Percentiles rank a stretch among this genome's conserved stretches.
Conservation (phyloP, 1,140 invertebrate genomes). For the Aphaenogaster rudis region DNA sequence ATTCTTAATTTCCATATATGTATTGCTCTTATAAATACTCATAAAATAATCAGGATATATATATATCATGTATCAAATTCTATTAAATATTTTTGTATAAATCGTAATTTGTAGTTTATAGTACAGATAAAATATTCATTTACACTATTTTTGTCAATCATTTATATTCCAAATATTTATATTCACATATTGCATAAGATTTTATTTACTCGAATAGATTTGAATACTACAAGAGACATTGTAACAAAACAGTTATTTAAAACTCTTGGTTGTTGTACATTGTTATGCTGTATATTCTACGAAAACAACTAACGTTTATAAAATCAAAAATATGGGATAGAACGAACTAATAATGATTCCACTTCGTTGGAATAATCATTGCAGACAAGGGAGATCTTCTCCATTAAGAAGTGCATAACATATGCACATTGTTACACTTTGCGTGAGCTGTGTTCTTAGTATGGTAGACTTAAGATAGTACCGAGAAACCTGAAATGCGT, state of each 20-base stretch:
- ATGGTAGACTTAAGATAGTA: slow-evolving; percentile 42
- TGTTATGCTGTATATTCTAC: not conserved
- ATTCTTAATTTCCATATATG: slow-evolving; percentile 12
- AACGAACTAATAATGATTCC: not conserved
- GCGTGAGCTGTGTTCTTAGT: not conserved
- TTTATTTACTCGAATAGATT: slow-evolving; percentile 7
- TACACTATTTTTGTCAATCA: not conserved
- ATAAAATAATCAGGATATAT: not conserved
- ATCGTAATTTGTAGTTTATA: not conserved
- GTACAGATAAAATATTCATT: not conserved
- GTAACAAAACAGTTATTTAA: not conserved
- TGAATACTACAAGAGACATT: not conserved
- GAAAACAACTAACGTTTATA: not conserved
- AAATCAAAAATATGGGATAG: not conserved
- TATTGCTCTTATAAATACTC: not conserved
- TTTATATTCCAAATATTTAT: not conserved
- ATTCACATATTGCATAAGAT: not conserved
- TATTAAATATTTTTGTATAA: not conserved
- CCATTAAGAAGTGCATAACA: not conserved
- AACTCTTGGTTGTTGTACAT: not conserved
- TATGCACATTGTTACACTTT: slow-evolving; percentile 16
- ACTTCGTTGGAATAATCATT: slow-evolving; percentile 10
- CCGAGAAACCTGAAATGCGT: slow-evolving; percentile 42
- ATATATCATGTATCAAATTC: not conserved
- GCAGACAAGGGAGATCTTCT: not conserved